Conservation (phyloP, 1,140 invertebrate species). For the Pseudomyrmex flavicornis region DNA sequence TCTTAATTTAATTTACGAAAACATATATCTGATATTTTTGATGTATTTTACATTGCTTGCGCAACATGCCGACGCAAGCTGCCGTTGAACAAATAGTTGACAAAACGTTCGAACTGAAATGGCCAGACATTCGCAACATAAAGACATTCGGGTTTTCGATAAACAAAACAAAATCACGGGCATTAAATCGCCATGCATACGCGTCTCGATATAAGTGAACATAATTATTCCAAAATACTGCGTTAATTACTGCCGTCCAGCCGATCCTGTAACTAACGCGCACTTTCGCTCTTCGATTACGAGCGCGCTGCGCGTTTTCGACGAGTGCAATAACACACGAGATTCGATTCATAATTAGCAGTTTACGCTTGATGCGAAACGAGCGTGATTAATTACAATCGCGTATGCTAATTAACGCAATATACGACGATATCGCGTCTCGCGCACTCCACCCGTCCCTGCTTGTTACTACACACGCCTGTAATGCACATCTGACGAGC, state of each 20-base stretch:
- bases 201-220: not conserved
- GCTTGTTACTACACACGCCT: not conserved
- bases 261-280: not conserved
- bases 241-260: not conserved
- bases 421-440: constrained; percentile 1
- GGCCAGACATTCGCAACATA: no score
- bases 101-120: no score
- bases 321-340: not conserved
- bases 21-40: not conserved
- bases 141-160: no score
- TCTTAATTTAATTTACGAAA: not conserved
- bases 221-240: not conserved
- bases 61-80: not conserved
- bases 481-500: not conserved
- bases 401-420: constrained; percentile 14
- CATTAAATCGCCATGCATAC: no score
- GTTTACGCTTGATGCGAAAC: not conserved
- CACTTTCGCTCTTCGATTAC: not conserved
- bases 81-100: not conserved
- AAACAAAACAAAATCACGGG: no score
- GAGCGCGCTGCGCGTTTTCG: not conserved
- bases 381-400: constrained; percentile 4
- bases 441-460: not conserved
- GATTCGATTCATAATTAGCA: constrained; percentile 7
- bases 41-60: not conserved